A percentile compares a stretch with the other conserved stretches of the same genome.
phyloP scores from a whole-genome alignment of 2,113 vertebrate species.

The Sigmodon hispidus region DNA sequence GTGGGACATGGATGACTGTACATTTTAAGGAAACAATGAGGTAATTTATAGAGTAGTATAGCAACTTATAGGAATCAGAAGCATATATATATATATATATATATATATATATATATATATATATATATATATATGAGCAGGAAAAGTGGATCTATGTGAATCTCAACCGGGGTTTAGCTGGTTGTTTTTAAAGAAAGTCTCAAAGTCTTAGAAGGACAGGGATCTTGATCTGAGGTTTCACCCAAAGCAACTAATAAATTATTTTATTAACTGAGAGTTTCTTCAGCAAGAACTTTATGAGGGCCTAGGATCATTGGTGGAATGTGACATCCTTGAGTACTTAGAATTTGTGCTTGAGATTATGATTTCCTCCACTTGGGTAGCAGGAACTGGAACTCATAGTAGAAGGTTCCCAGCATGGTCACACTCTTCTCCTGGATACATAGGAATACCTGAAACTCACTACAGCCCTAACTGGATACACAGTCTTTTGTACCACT shows the following conservation, averaged over 20 bases:
- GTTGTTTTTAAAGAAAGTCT: neutral
- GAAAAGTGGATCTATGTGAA: rapidly evolving
- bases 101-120: neutral
- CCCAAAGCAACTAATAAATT: neutral
- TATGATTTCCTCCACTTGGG: neutral
- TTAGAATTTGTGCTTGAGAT: neutral
- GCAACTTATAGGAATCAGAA: neutral
- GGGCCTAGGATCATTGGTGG: neutral
- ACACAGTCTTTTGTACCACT: neutral
- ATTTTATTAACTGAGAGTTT: neutral
- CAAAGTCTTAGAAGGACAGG: neutral
- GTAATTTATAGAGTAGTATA: rapidly evolving
- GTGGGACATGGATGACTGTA: neutral
- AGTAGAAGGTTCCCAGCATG: neutral
- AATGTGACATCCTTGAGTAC: neutral
- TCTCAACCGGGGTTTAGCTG: neutral
- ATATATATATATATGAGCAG: neutral
- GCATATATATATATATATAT: neutral
- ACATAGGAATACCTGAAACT: neutral
- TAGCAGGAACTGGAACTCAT: rapidly evolving
- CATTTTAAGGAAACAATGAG: neutral
- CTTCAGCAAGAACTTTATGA: neutral
- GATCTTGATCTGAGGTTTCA: neutral
- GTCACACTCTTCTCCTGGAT: neutral
- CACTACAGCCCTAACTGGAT: neutral